These are phyloP conservation scores for Penaeus monodon DNA, from an alignment of 2,888 invertebrate species.

Conservation along the genomic window DNA sequence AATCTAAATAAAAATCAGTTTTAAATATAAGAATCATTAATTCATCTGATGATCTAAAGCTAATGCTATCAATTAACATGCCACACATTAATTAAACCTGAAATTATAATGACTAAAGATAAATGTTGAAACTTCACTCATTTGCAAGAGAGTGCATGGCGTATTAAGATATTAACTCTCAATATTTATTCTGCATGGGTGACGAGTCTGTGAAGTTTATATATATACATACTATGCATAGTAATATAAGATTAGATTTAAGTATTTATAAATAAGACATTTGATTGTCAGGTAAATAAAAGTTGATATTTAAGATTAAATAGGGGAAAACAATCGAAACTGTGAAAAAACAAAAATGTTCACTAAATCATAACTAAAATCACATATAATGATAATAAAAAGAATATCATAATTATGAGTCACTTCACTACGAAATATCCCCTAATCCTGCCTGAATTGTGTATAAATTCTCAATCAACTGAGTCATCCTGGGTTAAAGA, in stretches of 20 bases:
- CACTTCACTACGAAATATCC: too few relatives aligned
- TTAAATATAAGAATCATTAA: too few relatives aligned
- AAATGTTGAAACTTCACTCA: conserved; percentile 36
- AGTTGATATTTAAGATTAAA: neutral
- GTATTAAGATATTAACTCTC: conserved; percentile 25
- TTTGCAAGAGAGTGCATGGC: conserved; percentile 54
- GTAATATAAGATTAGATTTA: conserved; percentile 57
- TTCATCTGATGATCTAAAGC: too few relatives aligned
- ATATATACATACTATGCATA: conserved; percentile 49
- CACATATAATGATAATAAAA: too few relatives aligned
- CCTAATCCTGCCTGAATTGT: too few relatives aligned
- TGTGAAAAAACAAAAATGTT: neutral
- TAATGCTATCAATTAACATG: conserved; percentile 17
- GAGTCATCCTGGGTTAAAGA: too few relatives aligned
- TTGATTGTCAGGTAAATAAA: neutral
- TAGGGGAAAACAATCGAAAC: neutral
- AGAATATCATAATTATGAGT: too few relatives aligned
- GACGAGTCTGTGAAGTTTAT: conserved; percentile 52
- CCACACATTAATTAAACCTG: conserved; percentile 47
- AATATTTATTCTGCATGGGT: conserved; percentile 46
- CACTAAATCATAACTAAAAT: too few relatives aligned
- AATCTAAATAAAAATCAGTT: too few relatives aligned
- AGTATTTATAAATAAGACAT: conserved; percentile 29
- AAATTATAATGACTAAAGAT: conserved; percentile 43
- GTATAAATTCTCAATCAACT: too few relatives aligned